Percentiles rank a stretch among this genome's conserved stretches.
Evolutionary conservation across 2,888 invertebrate genomes (phyloP).

Genomic region (Gonocerus acuteangulatus): DNA sequence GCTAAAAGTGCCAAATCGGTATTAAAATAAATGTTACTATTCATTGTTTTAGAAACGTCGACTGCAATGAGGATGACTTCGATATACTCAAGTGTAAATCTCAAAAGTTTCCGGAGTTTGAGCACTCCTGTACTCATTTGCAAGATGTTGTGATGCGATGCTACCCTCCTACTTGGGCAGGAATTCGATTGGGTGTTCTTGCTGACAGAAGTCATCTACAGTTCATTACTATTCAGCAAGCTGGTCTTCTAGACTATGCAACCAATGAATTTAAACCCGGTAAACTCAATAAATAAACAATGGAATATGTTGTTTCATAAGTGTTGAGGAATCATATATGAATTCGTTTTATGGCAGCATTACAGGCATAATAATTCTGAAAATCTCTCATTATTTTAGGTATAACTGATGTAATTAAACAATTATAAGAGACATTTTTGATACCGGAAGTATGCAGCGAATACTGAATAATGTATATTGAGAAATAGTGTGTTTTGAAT

Average conservation of each 20-base stretch:
- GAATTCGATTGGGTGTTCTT: constrained; percentile 78
- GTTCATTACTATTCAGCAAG: constrained; percentile 79
- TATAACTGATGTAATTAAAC: too few species aligned
- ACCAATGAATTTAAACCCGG: constrained; percentile 76
- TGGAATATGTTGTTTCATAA: background rate
- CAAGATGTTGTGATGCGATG: constrained; percentile 84
- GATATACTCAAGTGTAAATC: constrained; percentile 82
- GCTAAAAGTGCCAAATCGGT: too few species aligned
- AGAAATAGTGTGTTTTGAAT: too few species aligned
- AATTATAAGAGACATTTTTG: too few species aligned
- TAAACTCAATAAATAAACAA: too few species aligned
- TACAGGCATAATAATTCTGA: too few species aligned
- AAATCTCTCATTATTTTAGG: too few species aligned
- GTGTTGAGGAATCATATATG: too few species aligned
- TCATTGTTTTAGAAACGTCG: constrained; percentile 69
- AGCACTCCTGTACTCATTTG: constrained; percentile 79
- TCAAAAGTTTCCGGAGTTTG: constrained; percentile 69
- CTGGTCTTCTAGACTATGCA: constrained; percentile 88
- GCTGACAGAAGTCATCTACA: constrained; percentile 81
- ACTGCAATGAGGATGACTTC: constrained; percentile 81
- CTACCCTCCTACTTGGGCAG: constrained; percentile 89
- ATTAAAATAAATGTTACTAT: too few species aligned
- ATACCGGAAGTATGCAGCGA: too few species aligned
- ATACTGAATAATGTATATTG: too few species aligned
- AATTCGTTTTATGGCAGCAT: too few species aligned